These are phyloP conservation scores for Willisornis vidua DNA, from an alignment of 2,113 vertebrate genomes.

Conservation along the genomic window DNA sequence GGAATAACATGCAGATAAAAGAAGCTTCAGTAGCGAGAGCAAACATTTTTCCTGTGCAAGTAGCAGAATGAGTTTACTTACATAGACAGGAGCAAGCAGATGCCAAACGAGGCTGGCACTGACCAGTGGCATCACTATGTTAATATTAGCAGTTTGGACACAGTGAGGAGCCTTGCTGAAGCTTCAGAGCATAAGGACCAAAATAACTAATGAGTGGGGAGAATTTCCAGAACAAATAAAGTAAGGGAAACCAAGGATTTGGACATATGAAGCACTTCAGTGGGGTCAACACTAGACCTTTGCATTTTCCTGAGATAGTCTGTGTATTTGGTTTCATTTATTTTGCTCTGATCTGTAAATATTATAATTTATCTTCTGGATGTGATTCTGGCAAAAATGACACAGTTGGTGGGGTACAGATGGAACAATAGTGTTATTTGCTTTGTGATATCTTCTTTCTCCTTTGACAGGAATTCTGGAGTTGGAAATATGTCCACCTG, in stretches of 20 bases:
- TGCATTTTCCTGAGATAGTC: neutral
- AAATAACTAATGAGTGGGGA: neutral
- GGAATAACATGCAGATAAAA: neutral
- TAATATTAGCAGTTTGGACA: neutral
- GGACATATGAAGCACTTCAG: neutral
- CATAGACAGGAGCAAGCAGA: neutral
- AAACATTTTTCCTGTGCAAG: neutral
- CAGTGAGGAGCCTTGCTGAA: neutral
- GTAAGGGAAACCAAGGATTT: neutral
- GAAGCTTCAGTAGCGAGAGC: neutral
- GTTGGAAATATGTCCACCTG: neutral
- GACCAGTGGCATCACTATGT: neutral
- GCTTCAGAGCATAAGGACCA: neutral
- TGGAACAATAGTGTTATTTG: neutral
- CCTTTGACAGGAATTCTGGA: neutral
- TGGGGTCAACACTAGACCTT: neutral
- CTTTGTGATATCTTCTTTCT: neutral
- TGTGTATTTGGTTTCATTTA: neutral
- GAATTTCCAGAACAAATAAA: neutral
- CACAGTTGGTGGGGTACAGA: neutral
- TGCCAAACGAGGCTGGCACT: neutral
- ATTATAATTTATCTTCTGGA: neutral
- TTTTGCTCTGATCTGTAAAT: neutral
- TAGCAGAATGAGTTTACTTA: neutral
- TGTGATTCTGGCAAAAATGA: neutral